These are phyloP conservation scores for Meloidogyne chitwoodi DNA, from an alignment of 1,140 invertebrate genomes.

Conservation along the genomic window DNA sequence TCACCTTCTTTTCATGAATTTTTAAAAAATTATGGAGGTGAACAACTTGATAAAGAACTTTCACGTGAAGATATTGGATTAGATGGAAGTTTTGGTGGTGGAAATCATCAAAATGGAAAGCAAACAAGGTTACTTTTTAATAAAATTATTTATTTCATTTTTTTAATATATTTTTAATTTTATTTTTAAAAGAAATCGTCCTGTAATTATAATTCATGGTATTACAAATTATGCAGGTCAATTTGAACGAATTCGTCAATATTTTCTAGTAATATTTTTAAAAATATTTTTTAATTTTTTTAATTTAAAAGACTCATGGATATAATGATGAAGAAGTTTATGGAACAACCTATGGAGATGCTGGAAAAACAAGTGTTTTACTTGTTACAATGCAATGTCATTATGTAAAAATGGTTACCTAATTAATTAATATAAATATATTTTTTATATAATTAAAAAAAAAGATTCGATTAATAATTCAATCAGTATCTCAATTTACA, in stretches of 20 bases:
- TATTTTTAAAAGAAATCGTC: conserved; percentile 41
- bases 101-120: conserved; percentile 32
- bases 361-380: conserved; percentile 53
- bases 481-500: conserved; percentile 53
- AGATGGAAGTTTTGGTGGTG: conserved; percentile 50
- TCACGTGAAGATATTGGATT: conserved; percentile 38
- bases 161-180: too few species aligned
- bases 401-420: conserved; percentile 53
- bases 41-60: conserved; percentile 33
- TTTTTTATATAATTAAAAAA: conserved; percentile 19
- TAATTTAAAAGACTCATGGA: conserved; percentile 31
- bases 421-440: neutral
- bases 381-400: conserved; percentile 58
- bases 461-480: conserved; percentile 53
- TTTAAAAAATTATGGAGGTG: conserved; percentile 37
- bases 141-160: neutral
- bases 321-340: conserved; percentile 52
- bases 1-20: conserved; percentile 30
- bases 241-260: conserved; percentile 41
- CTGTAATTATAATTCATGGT: conserved; percentile 57
- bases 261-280: conserved; percentile 33
- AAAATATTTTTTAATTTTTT: neutral
- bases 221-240: conserved; percentile 36
- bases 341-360: conserved; percentile 59
- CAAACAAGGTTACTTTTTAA: conserved; percentile 32